A percentile compares a stretch with the other conserved stretches of the same genome.
phyloP scores from a whole-genome alignment of 2,113 vertebrate species.

The Athene cunicularia region DNA sequence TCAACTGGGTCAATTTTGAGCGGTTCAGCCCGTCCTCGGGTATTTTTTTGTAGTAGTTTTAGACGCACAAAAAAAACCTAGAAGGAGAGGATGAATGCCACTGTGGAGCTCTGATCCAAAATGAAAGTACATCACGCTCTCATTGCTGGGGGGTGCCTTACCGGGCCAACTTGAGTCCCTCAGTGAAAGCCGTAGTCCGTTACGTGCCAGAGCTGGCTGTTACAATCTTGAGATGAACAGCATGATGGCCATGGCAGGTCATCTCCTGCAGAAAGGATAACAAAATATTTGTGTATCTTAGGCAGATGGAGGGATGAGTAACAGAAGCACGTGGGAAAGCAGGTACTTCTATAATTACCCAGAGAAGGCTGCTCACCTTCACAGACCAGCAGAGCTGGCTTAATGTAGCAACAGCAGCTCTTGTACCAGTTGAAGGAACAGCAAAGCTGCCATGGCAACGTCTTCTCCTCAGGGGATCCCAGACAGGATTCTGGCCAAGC shows the following conservation, averaged over 20 bases:
- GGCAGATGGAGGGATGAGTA: background rate
- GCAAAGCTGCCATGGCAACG: slow-evolving; percentile 2
- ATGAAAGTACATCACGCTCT: background rate
- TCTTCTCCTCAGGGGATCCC: background rate
- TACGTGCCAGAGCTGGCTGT: background rate
- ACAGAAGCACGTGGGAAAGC: background rate
- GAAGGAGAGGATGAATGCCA: background rate
- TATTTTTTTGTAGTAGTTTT: background rate
- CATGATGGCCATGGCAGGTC: background rate
- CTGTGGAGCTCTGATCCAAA: background rate
- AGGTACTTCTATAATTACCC: background rate
- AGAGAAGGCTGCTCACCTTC: slow-evolving; percentile 7
- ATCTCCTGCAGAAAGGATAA: background rate
- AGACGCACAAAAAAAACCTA: background rate
- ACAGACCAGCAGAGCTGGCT: slow-evolving; percentile 41
- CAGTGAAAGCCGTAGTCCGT: background rate
- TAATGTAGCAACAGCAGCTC: slow-evolving; percentile 5
- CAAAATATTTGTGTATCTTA: background rate
- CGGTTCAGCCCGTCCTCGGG: accelerated
- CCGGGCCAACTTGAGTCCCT: background rate
- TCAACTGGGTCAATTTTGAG: background rate
- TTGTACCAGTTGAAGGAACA: slow-evolving; percentile 18
- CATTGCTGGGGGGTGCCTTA: background rate
- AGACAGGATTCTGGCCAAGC: background rate
- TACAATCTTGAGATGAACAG: background rate